Evolutionary conservation across 2,113 vertebrate species (phyloP).

Genomic region (Hirundichthys speculiger): DNA sequence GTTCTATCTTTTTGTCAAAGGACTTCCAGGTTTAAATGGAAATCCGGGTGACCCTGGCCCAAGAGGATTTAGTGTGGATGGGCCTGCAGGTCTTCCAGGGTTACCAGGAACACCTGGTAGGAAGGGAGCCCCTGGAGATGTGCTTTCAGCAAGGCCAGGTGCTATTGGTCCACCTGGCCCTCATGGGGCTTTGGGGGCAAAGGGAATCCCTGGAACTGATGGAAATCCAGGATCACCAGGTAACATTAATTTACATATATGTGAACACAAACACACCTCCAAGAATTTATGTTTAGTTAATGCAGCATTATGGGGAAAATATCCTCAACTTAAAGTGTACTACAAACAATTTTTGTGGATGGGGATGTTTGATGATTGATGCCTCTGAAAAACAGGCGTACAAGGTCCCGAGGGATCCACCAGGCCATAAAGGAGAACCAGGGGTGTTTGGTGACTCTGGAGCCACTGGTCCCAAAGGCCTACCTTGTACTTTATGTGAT

Average conservation of each 20-base stretch:
- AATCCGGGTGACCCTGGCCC: slow-evolving; percentile 57
- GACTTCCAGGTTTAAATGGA: slow-evolving; percentile 54
- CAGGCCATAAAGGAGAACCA: slow-evolving; percentile 52
- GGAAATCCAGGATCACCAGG: slow-evolving; percentile 60
- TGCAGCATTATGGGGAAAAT: too few species aligned
- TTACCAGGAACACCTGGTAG: slow-evolving; percentile 46
- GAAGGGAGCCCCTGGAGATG: slow-evolving; percentile 57
- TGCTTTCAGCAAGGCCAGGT: slow-evolving; percentile 25
- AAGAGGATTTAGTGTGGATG: slow-evolving; percentile 29
- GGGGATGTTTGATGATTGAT: not conserved
- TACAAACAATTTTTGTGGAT: not conserved
- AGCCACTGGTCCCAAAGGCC: slow-evolving; percentile 41
- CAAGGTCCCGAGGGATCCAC: slow-evolving; percentile 44
- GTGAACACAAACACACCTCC: slow-evolving; percentile 6
- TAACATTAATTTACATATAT: slow-evolving; percentile 10
- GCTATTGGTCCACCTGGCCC: slow-evolving; percentile 42
- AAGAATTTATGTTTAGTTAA: not conserved
- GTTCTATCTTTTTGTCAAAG: slow-evolving; percentile 65
- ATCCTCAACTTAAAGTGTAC: too few species aligned
- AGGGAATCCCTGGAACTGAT: slow-evolving; percentile 43
- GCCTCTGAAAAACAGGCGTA: slow-evolving; percentile 37
- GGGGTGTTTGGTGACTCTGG: slow-evolving; percentile 58
- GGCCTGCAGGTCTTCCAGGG: slow-evolving; percentile 53
- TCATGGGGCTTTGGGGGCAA: slow-evolving; percentile 37
- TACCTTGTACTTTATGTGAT: slow-evolving; percentile 40